Base-by-base conservation (phyloP, 2,888 invertebrate species). In the Agrilus cyanescens region DNA sequence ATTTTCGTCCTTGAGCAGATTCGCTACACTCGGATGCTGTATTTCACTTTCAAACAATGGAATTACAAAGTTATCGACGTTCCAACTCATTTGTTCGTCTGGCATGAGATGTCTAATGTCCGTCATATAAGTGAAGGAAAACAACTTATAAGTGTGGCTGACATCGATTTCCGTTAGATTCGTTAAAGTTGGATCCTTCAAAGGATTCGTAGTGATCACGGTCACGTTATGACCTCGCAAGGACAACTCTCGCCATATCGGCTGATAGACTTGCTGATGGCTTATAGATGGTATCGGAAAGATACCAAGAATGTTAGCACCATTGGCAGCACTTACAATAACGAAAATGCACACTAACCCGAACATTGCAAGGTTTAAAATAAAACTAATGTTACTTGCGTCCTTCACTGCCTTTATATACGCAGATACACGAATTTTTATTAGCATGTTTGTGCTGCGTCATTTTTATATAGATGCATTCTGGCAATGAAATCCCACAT, bases 171-270 rank as follows among this genome's bases (percentile, higher is more conserved):
- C 63, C 2, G 56, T 63, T 6, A 70, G 54, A 47, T 66, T 70
- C 1, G 53, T 48, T 2, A 66, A 53, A 1, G 55, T 47, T 8
- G 53, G 40, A 37, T 69, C 63, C 16, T 65, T 63, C 2, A 69
- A 52, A 0, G 71, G 70, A 53, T 61, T 51, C 2, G 62, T 53
- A 1, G 74, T 71, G 16, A 72, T 38, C 0, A 71, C 56, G 0
- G 69, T 65, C 0, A 75, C 45, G 35, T 72, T 56, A 46, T 75
- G 74, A 4, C 73, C 74, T 44, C 65, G 58, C 32, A 58, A 50
- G 0, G 66, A 63, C 13, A 75, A 51, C 36, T 67, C 69, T 14
- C 60, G 54, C 54, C 68, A 66, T 30, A 74, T 53, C 7, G 66
- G 62, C 36, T 62, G 63, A 54, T 63, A 71, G 1, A 69, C 63